Evolutionary conservation across 2,888 invertebrate species (phyloP), one percentile per base, ranked within the genome.

Genomic region (Lagria hirta): DNA sequence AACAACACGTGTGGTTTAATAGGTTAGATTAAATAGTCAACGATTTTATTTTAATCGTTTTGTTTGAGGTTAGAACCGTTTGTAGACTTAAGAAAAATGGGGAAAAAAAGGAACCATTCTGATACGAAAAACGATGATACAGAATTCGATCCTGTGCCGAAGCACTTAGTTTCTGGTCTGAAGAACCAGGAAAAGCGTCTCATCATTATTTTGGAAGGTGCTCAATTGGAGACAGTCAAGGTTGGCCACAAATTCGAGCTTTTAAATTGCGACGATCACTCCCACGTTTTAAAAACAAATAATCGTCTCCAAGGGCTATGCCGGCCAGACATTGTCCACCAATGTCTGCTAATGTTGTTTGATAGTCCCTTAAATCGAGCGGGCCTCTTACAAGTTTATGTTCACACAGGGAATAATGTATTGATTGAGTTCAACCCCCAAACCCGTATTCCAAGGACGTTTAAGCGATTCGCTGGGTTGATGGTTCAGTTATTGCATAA

Each of bases 401-500:
- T 95, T 38, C 90, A 88, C 61, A 95, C 95, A 3, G 88, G 86
- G 62, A 89, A 88, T 63, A 94, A 94, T 78, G 90, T 94, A 21
- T 76, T 96, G 0, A 94, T 96, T 59, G 94, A 95, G 82, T 82
- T 97, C 16, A 95, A 95, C 71, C 97, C 98, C 21, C 96, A 96
- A 71, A 97, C 96, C 0, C 82, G 97, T 64, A 94, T 98, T 72
- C 98, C 98, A 1, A 78, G 97, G 52, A 98, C 97, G 1, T 98
- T 94, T 67, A 96, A 96, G 69, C 79, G 97, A 68, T 98, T 98
- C 77, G 92, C 94, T 57, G 96, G 96, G 6, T 74, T 98, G 26
- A 97, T 98, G 87, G 98, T 99, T 33, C 98, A 99, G 79, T 76
- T 99, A 18, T 78, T 99, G 33, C 96, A 97, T 68, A 97, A 96